Conservation (phyloP, 1,140 invertebrate genomes). For the Brachionus asplanchnoidis region DNA sequence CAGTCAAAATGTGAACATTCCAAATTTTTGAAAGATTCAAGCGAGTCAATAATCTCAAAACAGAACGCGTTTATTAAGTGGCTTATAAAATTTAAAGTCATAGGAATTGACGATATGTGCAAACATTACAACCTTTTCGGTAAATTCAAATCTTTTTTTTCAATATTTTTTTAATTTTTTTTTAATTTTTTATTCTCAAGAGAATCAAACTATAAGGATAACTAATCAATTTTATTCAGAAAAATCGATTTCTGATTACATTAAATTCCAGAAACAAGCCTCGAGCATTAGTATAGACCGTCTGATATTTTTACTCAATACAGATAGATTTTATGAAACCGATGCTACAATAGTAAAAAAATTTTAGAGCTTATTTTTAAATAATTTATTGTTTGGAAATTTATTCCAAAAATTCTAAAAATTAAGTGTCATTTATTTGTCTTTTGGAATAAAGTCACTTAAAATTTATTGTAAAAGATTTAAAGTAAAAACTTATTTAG, state of each 20-base stretch:
- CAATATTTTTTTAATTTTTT: background rate
- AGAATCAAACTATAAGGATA: conserved; percentile 5
- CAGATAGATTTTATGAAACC: background rate
- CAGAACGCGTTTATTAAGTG: conserved; percentile 16
- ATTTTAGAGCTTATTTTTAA: too few relatives aligned
- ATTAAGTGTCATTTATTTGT: background rate
- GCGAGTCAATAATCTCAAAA: background rate
- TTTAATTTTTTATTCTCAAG: background rate
- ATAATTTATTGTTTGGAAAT: too few relatives aligned
- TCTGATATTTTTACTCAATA: background rate
- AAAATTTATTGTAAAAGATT: background rate
- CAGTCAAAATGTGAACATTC: background rate
- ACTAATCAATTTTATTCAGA: conserved; percentile 29
- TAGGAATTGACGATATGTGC: background rate
- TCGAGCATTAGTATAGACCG: background rate
- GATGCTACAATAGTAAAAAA: background rate
- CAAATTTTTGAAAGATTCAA: background rate
- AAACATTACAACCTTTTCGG: background rate
- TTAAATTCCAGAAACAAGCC: background rate
- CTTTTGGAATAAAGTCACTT: too few relatives aligned
- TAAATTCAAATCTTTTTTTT: background rate
- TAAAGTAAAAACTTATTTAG: background rate
- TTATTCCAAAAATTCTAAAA: background rate
- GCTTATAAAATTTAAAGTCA: background rate
- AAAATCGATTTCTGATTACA: background rate